Evolutionary conservation across 2,888 invertebrate species (phyloP), one percentile per base, ranked within the genome.

Genomic region (Dinocampus coccinellae): DNA sequence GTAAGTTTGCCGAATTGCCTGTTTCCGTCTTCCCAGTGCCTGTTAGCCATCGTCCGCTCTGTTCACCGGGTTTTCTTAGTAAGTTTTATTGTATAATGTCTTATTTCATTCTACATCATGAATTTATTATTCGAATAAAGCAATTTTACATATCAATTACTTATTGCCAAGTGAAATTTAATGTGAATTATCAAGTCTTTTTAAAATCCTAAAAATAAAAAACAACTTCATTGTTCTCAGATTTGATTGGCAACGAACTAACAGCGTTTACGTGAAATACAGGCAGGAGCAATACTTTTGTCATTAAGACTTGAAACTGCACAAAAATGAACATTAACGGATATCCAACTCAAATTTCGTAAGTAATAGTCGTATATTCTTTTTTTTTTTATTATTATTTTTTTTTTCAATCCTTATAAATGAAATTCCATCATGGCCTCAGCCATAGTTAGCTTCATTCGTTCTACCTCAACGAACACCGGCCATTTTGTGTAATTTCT

Each of bases 1-100:
- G 79, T 80, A 81, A 76, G 75, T 36, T 81, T 79, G 73, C 77
- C 80, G 80, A 81, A 82, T 81, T 76, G 80, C 79, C 75, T 79
- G 83, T 80, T 86, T 86, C 87, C 87, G 85, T 84, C 85, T 84
- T 82, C 79, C 77, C 81, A 82, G 81, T 81, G 81, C 82, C 81
- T 83, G 85, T 84, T 84, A 83, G 86, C 86, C 84, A 86, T 86
- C 85, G 82, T 75, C 81, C 81, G 81, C 81, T 83, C 83, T 82
- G 85, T 84, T 82, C 81, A 81, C 85, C 85, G 85, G 86, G 84
- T 84, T 80, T 79, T 76, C 76, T 75, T 69, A 79, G 82, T 82
- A 80, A 81, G 82, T 77, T 71, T 68, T 57, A 52, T 69, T 53
- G 60, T 36, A 70, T 61, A 42, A 57, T 57, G n/a, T n/a, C n/a